phyloP scores from a whole-genome alignment of 2,797 vertebrate species.

The Iguana delicatissima region DNA sequence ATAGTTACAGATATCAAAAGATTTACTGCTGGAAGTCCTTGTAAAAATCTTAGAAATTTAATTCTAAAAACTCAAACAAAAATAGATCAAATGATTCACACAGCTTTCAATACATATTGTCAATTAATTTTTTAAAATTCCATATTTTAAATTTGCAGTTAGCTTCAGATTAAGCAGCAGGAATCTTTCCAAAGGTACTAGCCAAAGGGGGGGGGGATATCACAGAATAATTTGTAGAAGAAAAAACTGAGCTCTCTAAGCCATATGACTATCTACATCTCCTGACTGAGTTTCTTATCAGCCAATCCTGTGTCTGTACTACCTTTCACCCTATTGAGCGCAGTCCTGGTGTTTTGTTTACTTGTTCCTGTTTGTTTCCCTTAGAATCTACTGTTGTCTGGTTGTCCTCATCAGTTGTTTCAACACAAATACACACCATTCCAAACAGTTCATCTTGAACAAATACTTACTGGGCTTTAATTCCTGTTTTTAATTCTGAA shows the following conservation, averaged over 20 bases:
- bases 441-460: background rate
- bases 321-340: background rate
- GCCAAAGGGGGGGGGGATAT: background rate
- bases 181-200: background rate
- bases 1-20: too few relatives aligned
- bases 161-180: background rate
- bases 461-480: background rate
- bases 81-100: too few relatives aligned
- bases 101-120: background rate
- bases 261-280: background rate
- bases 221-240: background rate
- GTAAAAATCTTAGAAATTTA: background rate
- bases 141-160: background rate
- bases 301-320: too few relatives aligned
- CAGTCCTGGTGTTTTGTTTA: background rate
- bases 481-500: background rate
- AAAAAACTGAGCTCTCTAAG: background rate
- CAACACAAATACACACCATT: background rate
- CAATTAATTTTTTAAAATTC: background rate
- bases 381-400: background rate
- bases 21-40: too few relatives aligned
- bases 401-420: background rate
- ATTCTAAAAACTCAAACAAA: background rate
- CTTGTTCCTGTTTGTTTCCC: background rate
- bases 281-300: background rate